A percentile compares a stretch with the other conserved stretches of the same genome.
These are phyloP conservation scores for Lepus americanus DNA, from an alignment of 2,113 vertebrate species.

Conservation along the genomic window DNA sequence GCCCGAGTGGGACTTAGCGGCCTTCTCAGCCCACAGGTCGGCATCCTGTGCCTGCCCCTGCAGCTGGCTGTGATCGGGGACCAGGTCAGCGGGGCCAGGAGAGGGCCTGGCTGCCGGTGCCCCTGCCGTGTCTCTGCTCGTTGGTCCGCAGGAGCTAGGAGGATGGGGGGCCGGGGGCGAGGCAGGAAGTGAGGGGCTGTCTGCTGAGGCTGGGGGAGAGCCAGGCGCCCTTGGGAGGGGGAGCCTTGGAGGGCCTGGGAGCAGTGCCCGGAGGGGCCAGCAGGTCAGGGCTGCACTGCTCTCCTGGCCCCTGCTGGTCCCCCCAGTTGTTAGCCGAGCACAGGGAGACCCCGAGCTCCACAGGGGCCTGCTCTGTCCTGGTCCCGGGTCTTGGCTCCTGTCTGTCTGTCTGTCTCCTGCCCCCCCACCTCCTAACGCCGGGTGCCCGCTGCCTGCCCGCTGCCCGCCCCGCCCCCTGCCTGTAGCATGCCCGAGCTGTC, in stretches of 20 bases:
- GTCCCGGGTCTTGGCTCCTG: slow-evolving; percentile 13
- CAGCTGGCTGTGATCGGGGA: too few relatives aligned
- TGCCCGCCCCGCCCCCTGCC: slow-evolving; percentile 73
- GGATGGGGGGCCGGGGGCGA: not conserved
- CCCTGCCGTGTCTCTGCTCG: rapidly evolving
- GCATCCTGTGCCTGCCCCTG: too few relatives aligned
- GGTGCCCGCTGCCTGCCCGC: slow-evolving; percentile 86
- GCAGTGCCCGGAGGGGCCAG: not conserved
- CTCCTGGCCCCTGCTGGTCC: not conserved
- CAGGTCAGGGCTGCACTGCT: not conserved
- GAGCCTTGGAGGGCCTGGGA: not conserved
- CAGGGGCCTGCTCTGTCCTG: not conserved
- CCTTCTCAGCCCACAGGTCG: not conserved
- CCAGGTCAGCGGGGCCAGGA: not conserved
- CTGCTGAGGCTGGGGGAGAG: too few relatives aligned
- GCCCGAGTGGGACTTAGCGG: not conserved
- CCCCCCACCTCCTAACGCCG: slow-evolving; percentile 47
- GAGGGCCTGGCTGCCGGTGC: not conserved
- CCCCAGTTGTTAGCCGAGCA: not conserved
- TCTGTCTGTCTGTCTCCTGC: slow-evolving; percentile 73
- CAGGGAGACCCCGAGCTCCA: not conserved
- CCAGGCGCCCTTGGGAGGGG: not conserved
- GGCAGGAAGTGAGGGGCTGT: not conserved
- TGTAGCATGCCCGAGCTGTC: slow-evolving; percentile 81
- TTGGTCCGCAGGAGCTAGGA: not conserved